Conservation (phyloP, 2,797 vertebrate species). For the Arctocebus calabarensis region DNA sequence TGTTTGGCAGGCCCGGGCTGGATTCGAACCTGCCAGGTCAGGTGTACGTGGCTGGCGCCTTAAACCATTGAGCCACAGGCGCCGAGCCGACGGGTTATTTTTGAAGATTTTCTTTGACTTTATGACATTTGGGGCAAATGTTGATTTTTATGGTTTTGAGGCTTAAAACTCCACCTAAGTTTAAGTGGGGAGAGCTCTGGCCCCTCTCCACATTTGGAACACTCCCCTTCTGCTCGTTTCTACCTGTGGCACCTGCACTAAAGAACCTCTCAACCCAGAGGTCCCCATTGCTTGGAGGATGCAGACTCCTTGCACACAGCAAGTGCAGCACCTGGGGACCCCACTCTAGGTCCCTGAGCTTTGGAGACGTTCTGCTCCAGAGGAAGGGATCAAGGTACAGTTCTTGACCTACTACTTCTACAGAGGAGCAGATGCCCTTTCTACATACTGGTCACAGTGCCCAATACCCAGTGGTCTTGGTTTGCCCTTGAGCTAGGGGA, state of each 20-base stretch:
- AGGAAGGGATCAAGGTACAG: not conserved
- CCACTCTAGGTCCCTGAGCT: not conserved
- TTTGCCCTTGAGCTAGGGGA: not conserved
- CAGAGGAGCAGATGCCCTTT: not conserved
- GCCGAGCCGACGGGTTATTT: not conserved
- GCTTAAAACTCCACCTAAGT: not conserved
- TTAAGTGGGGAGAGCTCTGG: not conserved
- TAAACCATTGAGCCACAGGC: no score
- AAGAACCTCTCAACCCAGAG: not conserved
- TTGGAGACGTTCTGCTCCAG: not conserved
- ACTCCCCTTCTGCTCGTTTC: not conserved
- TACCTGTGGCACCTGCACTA: not conserved
- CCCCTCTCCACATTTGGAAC: not conserved
- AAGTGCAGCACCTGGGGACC: not conserved
- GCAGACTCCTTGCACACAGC: not conserved
- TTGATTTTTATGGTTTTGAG: not conserved
- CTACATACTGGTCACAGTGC: not conserved
- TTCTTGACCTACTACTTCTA: not conserved
- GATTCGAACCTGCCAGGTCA: no score
- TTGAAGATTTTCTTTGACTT: conserved; percentile 30
- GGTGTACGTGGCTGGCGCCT: no score
- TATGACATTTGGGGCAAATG: not conserved
- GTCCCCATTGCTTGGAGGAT: not conserved
- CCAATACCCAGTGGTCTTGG: not conserved
- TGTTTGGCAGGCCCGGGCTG: no score